phyloP scores from a whole-genome alignment of 1,140 invertebrate genomes.

The Yoshiicerus persimilis region DNA sequence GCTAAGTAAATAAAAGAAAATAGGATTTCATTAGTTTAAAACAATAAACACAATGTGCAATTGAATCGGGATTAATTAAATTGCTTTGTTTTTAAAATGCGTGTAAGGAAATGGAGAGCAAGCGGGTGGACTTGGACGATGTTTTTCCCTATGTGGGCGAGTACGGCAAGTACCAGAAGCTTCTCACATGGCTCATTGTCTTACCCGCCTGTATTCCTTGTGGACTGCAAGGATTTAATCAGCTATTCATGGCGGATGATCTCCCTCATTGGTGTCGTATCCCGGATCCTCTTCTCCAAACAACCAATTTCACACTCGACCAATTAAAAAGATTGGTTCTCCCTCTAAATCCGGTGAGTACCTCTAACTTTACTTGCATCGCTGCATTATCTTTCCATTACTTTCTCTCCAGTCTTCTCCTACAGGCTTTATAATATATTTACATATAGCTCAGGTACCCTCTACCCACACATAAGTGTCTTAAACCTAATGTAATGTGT shows the following conservation, averaged over 20 bases:
- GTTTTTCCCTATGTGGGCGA: conserved; percentile 80
- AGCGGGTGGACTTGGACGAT: conserved; percentile 62
- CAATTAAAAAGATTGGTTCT: conserved; percentile 44
- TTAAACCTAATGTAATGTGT: not conserved
- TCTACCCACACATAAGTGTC: too few relatives aligned
- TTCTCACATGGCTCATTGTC: conserved; percentile 81
- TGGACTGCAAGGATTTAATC: conserved; percentile 87
- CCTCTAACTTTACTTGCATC: not conserved
- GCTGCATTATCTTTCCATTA: not conserved
- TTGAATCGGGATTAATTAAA: not conserved
- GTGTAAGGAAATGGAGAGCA: not conserved
- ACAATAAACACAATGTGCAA: not conserved
- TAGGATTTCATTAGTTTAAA: not conserved
- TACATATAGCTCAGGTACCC: too few relatives aligned
- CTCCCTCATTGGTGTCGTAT: conserved; percentile 53
- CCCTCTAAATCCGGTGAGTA: conserved; percentile 8
- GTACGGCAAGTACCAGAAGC: conserved; percentile 82
- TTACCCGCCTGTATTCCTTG: conserved; percentile 83
- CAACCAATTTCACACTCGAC: conserved; percentile 50
- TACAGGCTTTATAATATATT: too few relatives aligned
- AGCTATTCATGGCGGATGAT: conserved; percentile 60
- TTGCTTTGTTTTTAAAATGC: not conserved
- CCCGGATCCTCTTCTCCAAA: conserved; percentile 42
- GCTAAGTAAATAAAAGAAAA: not conserved
- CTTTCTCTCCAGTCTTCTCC: too few relatives aligned